Base-by-base conservation (phyloP, 2,888 invertebrate species). In the Brachyptera putata region DNA sequence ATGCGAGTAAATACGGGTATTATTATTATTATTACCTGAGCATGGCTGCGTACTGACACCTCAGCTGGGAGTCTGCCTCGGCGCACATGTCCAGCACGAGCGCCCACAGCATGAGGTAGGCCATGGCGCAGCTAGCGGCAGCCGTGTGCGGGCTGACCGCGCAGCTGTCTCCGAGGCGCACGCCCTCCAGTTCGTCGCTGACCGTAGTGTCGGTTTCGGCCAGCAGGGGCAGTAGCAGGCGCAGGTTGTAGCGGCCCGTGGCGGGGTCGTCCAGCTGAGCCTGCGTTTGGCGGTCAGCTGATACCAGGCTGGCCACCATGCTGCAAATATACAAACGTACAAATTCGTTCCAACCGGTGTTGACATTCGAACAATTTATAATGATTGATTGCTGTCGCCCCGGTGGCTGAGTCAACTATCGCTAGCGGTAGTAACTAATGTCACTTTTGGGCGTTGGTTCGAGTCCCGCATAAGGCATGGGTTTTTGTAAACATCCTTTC, bases 41-140 rank as follows among this genome's bases (percentile, higher is more conserved):
- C 79, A 83, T 83, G 67, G 83, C 80, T 5, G 85, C 83, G 72
- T 90, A 90, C 66, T 87, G 84, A 66, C 84, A 86, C 61, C 84
- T 76, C 60, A 89, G 79, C 73, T 90, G 87, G 2, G 84, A 81
- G 22, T 85, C 79, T 13, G 91, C 85, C 62, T 81, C 79, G 48
- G 78, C 77, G 68, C 86, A 85, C 68, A 86, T 81, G 56, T 79
- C 74, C 63, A 89, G 75, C 46, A 88, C 73, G 60, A 86, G 79
- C 67, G 84, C 83, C 85, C 87, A 90, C 49, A 86, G 74, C 63
- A 92, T 76, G 67, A 92, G 76, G 76, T 88, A 91, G 37, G 85
- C 86, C 43, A 85, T 76, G 13, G 82, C 79, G 68, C 81, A 80
- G 24, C 76, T 75, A 71, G 82, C 80, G 26, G 80, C 78, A 70